A percentile compares a stretch with the other conserved stretches of the same genome.
phyloP scores from a whole-genome alignment of 1,140 invertebrate genomes.

The Heliothis subflexa region DNA sequence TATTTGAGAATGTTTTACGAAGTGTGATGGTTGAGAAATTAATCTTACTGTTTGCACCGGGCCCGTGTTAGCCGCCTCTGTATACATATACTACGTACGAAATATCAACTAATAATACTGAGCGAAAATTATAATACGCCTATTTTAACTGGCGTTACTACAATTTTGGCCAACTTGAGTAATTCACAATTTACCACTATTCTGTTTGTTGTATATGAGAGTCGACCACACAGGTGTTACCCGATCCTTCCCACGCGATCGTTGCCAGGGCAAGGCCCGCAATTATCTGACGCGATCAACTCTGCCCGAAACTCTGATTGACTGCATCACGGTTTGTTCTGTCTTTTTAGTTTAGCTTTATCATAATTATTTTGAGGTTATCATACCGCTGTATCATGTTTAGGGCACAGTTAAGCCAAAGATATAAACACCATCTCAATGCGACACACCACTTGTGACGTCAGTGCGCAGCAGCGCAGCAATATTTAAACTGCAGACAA shows the following conservation, averaged over 20 bases:
- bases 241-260: conserved; percentile 22
- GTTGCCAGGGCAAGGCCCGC: conserved; percentile 8
- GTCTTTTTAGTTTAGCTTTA: background rate
- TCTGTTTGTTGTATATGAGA: conserved; percentile 54
- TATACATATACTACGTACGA: conserved; percentile 51
- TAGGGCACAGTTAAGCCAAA: background rate
- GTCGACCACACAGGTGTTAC: conserved; percentile 41
- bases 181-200: conserved; percentile 61
- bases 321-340: background rate
- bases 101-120: conserved; percentile 80
- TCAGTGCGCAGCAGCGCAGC: conserved; percentile 39
- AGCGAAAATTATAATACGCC: conserved; percentile 78
- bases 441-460: conserved; percentile 35
- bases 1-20: conserved; percentile 29
- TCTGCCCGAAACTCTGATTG: background rate
- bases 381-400: background rate
- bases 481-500: conserved; percentile 38
- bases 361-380: background rate
- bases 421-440: conserved; percentile 20
- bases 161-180: conserved; percentile 82
- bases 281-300: background rate
- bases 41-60: conserved; percentile 52
- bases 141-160: conserved; percentile 70
- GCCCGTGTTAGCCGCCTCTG: conserved; percentile 53
- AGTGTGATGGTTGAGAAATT: conserved; percentile 47